Evolutionary conservation across 2,888 invertebrate species (phyloP).

Genomic region (Heterodera filipjevi): DNA sequence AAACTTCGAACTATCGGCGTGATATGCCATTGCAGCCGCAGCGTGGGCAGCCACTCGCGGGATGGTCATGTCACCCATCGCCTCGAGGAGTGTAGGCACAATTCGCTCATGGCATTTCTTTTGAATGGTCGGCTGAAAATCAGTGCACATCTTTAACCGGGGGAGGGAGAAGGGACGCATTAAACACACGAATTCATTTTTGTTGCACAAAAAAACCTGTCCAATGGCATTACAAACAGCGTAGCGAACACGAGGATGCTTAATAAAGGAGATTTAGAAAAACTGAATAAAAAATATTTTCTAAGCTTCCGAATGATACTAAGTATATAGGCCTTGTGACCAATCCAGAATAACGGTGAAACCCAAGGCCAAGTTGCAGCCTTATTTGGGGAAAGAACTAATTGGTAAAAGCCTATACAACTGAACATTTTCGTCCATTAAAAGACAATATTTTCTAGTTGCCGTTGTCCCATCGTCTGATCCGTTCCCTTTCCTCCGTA

Average conservation of each 20-base stretch:
- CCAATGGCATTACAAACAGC: constrained; percentile 98
- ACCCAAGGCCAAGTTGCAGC: too few relatives aligned
- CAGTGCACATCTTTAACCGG: constrained; percentile 75
- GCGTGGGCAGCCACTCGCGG: constrained; percentile 89
- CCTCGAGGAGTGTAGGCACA: constrained; percentile 83
- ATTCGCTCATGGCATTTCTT: constrained; percentile 96
- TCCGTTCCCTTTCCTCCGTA: background rate
- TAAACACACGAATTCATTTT: too few relatives aligned
- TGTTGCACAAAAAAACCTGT: constrained; percentile 75
- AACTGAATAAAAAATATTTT: too few relatives aligned
- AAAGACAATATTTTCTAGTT: too few relatives aligned
- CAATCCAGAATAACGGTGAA: too few relatives aligned
- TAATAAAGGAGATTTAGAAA: constrained; percentile 66
- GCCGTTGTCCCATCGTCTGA: too few relatives aligned
- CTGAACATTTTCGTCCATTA: too few relatives aligned
- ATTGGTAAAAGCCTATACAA: too few relatives aligned
- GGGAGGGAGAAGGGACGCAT: background rate
- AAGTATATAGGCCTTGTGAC: too few relatives aligned
- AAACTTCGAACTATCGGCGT: background rate
- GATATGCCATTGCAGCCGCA: constrained; percentile 79
- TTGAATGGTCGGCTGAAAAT: constrained; percentile 93
- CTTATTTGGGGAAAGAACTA: too few relatives aligned
- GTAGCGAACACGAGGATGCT: constrained; percentile 86
- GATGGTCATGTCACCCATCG: constrained; percentile 86
- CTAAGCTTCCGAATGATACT: too few relatives aligned